Conservation (phyloP, 2,888 invertebrate species). For the Epiblema foenella region DNA sequence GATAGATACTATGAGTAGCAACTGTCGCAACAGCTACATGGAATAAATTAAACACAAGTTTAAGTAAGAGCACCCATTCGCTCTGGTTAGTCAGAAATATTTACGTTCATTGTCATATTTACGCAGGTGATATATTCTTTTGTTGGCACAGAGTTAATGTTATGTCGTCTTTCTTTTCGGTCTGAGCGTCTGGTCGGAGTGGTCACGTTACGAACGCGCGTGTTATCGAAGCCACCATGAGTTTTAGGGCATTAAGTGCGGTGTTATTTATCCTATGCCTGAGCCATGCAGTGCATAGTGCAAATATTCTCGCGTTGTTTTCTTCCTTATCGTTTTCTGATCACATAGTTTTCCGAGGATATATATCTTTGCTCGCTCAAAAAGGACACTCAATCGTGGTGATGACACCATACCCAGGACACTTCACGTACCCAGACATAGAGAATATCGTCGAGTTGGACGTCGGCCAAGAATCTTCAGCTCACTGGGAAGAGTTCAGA, state of each 20-base stretch:
- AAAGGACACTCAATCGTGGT: slow-evolving; percentile 70
- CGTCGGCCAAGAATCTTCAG: slow-evolving; percentile 69
- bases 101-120: slow-evolving; percentile 56
- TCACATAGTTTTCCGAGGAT: slow-evolving; percentile 72
- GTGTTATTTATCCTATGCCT: slow-evolving; percentile 54
- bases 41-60: slow-evolving; percentile 33
- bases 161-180: slow-evolving; percentile 49
- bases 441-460: slow-evolving; percentile 73
- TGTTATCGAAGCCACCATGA: slow-evolving; percentile 52
- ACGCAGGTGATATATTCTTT: slow-evolving; percentile 54
- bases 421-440: slow-evolving; percentile 65
- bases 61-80: slow-evolving; percentile 10
- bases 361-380: slow-evolving; percentile 66
- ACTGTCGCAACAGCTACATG: background rate
- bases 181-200: slow-evolving; percentile 47
- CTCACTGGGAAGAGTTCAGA: slow-evolving; percentile 72
- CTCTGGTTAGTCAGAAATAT: slow-evolving; percentile 43
- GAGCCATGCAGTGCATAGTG: slow-evolving; percentile 56
- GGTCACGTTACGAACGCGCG: slow-evolving; percentile 48
- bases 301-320: slow-evolving; percentile 72
- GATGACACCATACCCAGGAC: slow-evolving; percentile 78
- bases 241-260: slow-evolving; percentile 49
- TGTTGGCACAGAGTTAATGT: slow-evolving; percentile 12
- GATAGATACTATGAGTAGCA: no score
- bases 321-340: slow-evolving; percentile 76